Percentiles rank a stretch among this genome's conserved stretches.
Evolutionary conservation across 2,888 invertebrate species (phyloP).

Genomic region (Cremastobaeus sp.): DNA sequence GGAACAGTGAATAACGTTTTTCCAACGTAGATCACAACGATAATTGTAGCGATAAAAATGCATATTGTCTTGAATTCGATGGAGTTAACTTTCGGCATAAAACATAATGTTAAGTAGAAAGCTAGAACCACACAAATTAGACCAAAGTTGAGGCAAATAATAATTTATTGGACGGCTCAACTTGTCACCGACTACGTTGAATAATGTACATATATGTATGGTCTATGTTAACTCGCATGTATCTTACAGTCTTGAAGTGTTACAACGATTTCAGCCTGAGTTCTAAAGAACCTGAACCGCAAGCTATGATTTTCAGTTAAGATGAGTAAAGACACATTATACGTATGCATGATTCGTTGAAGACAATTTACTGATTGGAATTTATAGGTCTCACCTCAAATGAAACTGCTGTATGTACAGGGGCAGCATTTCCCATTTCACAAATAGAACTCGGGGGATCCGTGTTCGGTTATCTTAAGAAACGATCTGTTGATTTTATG

Average conservation of each 20-base stretch:
- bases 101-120: slow-evolving; percentile 35
- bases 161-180: slow-evolving; percentile 17
- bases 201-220: slow-evolving; percentile 39
- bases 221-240: slow-evolving; percentile 2
- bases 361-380: slow-evolving; percentile 15
- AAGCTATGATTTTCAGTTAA: neutral
- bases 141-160: slow-evolving; percentile 11
- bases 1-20: too few relatives aligned
- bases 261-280: neutral
- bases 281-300: too few relatives aligned
- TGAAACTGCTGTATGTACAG: too few relatives aligned
- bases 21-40: neutral
- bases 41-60: slow-evolving; percentile 25
- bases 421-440: too few relatives aligned
- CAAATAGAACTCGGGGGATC: too few relatives aligned
- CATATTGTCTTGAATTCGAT: slow-evolving; percentile 41
- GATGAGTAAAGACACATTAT: slow-evolving; percentile 9
- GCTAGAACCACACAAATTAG: slow-evolving; percentile 22
- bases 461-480: neutral
- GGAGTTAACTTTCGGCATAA: slow-evolving; percentile 15
- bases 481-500: too few relatives aligned
- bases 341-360: slow-evolving; percentile 25
- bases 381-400: slow-evolving; percentile 33
- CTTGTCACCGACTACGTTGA: slow-evolving; percentile 2
- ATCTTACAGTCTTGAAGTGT: neutral